Evolutionary conservation across 1,140 invertebrate species (phyloP).

Genomic region (Lethrus apterus): DNA sequence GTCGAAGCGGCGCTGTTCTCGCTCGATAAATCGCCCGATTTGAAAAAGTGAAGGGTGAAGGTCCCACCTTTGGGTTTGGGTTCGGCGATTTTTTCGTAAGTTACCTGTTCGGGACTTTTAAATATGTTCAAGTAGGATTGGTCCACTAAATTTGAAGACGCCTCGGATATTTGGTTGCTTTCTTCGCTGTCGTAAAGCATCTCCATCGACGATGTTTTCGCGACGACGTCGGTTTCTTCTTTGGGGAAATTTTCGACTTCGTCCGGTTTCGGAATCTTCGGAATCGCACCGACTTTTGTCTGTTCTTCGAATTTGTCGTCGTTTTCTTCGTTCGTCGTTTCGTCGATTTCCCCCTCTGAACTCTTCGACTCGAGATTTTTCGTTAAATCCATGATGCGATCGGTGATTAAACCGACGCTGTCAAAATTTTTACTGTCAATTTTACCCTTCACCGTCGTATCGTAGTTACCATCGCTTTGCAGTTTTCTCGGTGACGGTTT

Average conservation of each 20-base stretch:
- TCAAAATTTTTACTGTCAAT: slow-evolving; percentile 4
- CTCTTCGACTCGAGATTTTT: too few species aligned
- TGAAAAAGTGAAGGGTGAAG: slow-evolving; percentile 3
- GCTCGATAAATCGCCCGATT: slow-evolving; percentile 3
- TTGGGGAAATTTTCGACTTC: not conserved
- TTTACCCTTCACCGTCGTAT: slow-evolving; percentile 3
- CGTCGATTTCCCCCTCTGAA: too few species aligned
- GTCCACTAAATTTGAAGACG: slow-evolving; percentile 9
- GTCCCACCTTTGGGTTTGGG: not conserved
- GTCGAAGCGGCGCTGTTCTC: slow-evolving; percentile 1
- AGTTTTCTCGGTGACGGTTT: slow-evolving; percentile 1
- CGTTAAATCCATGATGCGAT: too few species aligned
- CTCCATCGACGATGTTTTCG: slow-evolving; percentile 7
- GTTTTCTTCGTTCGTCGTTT: not conserved
- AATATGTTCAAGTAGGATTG: slow-evolving; percentile 11
- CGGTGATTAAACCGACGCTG: too few species aligned
- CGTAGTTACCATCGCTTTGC: not conserved
- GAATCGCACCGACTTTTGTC: not conserved
- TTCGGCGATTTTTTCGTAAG: slow-evolving; percentile 7
- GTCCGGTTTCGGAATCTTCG: not conserved
- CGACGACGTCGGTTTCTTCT: not conserved
- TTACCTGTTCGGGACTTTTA: slow-evolving; percentile 9
- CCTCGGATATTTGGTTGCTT: not conserved
- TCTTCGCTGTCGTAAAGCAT: slow-evolving; percentile 8
- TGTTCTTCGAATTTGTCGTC: not conserved